phyloP scores from a whole-genome alignment of 1,140 invertebrate species.

The Drosophila busckii region DNA sequence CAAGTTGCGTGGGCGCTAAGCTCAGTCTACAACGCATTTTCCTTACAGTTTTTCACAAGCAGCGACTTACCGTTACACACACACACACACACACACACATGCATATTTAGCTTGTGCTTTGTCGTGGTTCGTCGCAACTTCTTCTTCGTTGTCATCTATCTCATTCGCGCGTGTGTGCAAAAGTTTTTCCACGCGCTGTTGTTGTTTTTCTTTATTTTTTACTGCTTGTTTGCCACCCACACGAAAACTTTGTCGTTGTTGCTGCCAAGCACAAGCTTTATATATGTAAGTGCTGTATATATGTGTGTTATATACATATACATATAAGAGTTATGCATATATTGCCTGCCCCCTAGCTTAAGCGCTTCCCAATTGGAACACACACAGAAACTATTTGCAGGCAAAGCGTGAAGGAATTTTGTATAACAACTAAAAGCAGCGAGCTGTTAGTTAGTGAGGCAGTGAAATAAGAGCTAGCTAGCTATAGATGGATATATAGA shows the following conservation, averaged over 20 bases:
- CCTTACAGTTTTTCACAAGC: conserved; percentile 32
- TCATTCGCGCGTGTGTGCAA: conserved; percentile 57
- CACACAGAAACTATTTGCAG: conserved; percentile 18
- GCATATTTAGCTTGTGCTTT: conserved; percentile 17
- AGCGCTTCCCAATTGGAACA: conserved; percentile 37
- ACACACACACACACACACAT: conserved; percentile 10
- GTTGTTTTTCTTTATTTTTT: conserved; percentile 52
- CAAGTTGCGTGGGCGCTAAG: neutral
- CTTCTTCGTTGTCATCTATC: conserved; percentile 57
- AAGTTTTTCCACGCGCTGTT: conserved; percentile 60
- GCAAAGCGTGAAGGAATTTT: no score
- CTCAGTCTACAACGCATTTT: conserved; percentile 19
- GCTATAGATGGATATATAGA: no score
- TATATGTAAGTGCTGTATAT: conserved; percentile 15
- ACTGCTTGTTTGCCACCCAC: conserved; percentile 46
- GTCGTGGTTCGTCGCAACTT: conserved; percentile 36
- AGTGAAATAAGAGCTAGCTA: no score
- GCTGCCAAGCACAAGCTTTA: conserved; percentile 34
- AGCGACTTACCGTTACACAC: conserved; percentile 32
- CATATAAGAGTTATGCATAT: conserved; percentile 64
- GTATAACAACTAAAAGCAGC: no score
- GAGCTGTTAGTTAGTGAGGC: no score
- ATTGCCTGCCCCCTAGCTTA: conserved; percentile 17
- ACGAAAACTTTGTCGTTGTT: conserved; percentile 61
- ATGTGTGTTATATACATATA: conserved; percentile 42